Percentiles rank a stretch among this genome's conserved stretches.
These are phyloP conservation scores for Cepphus grylle DNA, from an alignment of 2,113 vertebrate species.

Conservation along the genomic window DNA sequence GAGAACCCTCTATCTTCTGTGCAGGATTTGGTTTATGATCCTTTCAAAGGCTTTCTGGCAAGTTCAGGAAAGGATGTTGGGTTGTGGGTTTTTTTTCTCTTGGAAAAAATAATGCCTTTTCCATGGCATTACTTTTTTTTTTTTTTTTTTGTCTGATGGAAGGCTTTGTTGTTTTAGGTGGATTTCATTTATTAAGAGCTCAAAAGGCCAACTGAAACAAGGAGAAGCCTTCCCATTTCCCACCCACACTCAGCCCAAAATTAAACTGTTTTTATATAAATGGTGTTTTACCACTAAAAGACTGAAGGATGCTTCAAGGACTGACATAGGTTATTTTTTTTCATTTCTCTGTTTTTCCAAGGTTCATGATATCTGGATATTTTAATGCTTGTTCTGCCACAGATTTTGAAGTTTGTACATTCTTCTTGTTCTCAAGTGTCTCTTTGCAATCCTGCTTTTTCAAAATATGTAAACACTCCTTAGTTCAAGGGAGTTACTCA, in stretches of 20 bases:
- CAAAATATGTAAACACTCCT: conserved; percentile 55
- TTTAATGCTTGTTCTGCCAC: not conserved
- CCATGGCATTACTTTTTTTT: not conserved
- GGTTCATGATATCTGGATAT: not conserved
- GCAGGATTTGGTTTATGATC: not conserved
- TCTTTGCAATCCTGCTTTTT: conserved; percentile 14
- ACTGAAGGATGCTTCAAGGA: not conserved
- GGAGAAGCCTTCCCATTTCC: not conserved
- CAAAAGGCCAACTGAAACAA: conserved; percentile 18
- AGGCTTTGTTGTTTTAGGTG: conserved; percentile 38
- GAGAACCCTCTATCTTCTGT: not conserved
- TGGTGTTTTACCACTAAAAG: not conserved
- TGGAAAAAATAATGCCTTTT: not conserved
- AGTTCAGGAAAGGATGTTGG: not conserved
- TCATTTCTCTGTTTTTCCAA: not conserved
- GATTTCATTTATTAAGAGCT: conserved; percentile 28
- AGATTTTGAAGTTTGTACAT: conserved; percentile 29
- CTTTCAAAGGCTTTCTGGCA: not conserved
- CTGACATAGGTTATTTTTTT: not conserved
- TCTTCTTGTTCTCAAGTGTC: conserved; percentile 55
- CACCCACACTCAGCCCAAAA: conserved; percentile 6
- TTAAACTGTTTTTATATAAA: not conserved
- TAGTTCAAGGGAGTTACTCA: conserved; percentile 44
- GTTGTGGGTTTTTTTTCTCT: not conserved
- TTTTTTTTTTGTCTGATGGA: not conserved